Conservation (phyloP, 2,113 vertebrate species). For the Variabilichromis moorii region DNA sequence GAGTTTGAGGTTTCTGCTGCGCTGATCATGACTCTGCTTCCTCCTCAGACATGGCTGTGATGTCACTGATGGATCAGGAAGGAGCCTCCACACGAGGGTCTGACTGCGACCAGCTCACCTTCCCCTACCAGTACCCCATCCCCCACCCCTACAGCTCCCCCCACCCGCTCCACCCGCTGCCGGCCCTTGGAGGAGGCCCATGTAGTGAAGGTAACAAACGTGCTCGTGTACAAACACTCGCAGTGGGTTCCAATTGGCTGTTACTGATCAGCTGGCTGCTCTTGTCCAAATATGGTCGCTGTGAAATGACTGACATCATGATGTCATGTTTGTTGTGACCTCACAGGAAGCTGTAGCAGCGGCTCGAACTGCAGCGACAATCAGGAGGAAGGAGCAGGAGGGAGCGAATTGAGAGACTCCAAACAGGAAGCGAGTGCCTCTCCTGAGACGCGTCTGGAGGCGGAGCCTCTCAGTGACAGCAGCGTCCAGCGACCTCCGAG, state of each 20-base stretch:
- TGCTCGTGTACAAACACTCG: background rate
- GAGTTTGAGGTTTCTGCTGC: background rate
- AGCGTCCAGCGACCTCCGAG: slow-evolving; percentile 60
- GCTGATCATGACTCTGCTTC: background rate
- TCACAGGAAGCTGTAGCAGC: slow-evolving; percentile 85
- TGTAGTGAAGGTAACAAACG: slow-evolving; percentile 80
- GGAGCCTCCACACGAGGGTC: slow-evolving; percentile 77
- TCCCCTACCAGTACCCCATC: slow-evolving; percentile 84
- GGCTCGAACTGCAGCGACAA: slow-evolving; percentile 84
- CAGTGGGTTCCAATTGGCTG: background rate
- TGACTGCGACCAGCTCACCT: slow-evolving; percentile 83
- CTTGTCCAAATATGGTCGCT: background rate
- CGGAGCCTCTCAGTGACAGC: slow-evolving; percentile 55
- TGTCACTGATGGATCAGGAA: slow-evolving; percentile 83
- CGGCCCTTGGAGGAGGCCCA: slow-evolving; percentile 73
- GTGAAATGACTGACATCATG: background rate
- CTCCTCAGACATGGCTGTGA: slow-evolving; percentile 79
- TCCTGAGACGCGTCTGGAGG: background rate
- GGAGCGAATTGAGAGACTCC: slow-evolving; percentile 77
- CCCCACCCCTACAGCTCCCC: slow-evolving; percentile 89
- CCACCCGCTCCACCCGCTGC: slow-evolving; percentile 69
- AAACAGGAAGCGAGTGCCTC: slow-evolving; percentile 69
- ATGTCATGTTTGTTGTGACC: background rate
- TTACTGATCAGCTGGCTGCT: background rate
- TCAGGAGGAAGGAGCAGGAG: slow-evolving; percentile 66